Percentiles rank a stretch among this genome's conserved stretches.
Evolutionary conservation across 2,888 invertebrate genomes (phyloP).

Genomic region (Neocrepidodera transversa): DNA sequence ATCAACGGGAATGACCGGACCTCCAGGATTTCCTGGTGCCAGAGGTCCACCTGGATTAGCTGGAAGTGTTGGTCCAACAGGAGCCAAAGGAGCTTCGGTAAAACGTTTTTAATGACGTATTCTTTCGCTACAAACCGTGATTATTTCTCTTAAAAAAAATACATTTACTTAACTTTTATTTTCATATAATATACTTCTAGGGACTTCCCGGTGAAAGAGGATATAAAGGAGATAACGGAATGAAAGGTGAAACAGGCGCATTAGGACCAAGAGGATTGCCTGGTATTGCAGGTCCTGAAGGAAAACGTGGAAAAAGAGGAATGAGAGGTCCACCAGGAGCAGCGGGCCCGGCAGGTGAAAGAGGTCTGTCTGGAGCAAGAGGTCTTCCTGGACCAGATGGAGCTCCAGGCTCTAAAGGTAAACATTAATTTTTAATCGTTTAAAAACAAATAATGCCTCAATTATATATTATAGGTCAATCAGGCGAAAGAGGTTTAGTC

Average conservation of each 20-base stretch:
- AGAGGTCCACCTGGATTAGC: conserved; percentile 78
- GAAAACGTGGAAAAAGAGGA: conserved; percentile 82
- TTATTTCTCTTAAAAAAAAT: too few relatives aligned
- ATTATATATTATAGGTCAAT: conserved; percentile 61
- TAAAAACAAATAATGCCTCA: too few relatives aligned
- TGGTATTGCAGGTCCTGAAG: conserved; percentile 77
- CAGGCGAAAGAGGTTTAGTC: conserved; percentile 75
- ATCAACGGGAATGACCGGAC: conserved; percentile 73
- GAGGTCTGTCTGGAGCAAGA: conserved; percentile 70
- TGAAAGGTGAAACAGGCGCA: conserved; percentile 77
- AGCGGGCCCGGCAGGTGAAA: conserved; percentile 76
- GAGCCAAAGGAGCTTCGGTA: conserved; percentile 78
- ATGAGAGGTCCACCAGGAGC: conserved; percentile 78
- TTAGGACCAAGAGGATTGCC: conserved; percentile 79
- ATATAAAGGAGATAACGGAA: conserved; percentile 78
- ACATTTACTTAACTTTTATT: too few relatives aligned
- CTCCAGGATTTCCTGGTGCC: conserved; percentile 84
- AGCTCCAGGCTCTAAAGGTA: conserved; percentile 75
- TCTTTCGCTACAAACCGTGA: too few relatives aligned
- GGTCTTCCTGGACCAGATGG: conserved; percentile 82
- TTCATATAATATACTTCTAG: conserved; percentile 60
- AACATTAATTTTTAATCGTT: background rate
- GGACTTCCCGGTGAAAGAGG: conserved; percentile 82
- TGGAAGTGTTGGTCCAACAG: conserved; percentile 77
- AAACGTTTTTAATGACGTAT: too few relatives aligned